Conservation (phyloP, 2,888 invertebrate species). For the Bugula neritina region DNA sequence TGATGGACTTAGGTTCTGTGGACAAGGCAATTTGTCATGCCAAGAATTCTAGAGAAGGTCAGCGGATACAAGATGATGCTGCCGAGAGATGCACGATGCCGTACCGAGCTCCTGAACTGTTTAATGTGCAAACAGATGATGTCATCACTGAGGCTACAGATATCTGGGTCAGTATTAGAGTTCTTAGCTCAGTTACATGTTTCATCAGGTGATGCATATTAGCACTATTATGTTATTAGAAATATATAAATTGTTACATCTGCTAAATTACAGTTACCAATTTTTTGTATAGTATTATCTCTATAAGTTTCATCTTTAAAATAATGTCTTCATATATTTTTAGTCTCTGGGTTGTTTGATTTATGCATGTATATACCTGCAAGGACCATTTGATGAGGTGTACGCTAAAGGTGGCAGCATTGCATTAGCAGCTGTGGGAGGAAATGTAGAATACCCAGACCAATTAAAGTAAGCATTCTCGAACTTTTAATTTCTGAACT, state of each 20-base stretch:
- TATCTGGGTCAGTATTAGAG: constrained; percentile 65
- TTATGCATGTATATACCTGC: constrained; percentile 77
- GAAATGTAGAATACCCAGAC: constrained; percentile 67
- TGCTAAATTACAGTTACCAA: too few relatives aligned
- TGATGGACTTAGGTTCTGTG: constrained; percentile 73
- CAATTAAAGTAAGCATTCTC: constrained; percentile 61
- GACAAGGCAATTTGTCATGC: constrained; percentile 51
- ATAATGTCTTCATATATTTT: too few relatives aligned
- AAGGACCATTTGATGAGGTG: constrained; percentile 76
- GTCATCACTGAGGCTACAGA: constrained; percentile 77
- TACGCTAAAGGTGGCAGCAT: constrained; percentile 81
- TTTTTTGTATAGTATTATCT: too few relatives aligned
- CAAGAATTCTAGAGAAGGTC: constrained; percentile 47
- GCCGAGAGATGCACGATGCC: constrained; percentile 81
- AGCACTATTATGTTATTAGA: too few relatives aligned
- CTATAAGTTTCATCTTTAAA: too few relatives aligned
- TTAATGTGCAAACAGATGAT: constrained; percentile 74
- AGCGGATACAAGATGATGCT: constrained; percentile 64
- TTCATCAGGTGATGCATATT: too few relatives aligned
- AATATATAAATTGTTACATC: too few relatives aligned
- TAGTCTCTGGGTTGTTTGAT: constrained; percentile 78
- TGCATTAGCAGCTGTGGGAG: constrained; percentile 74
- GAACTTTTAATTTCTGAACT: too few relatives aligned
- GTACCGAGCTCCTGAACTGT: constrained; percentile 80
- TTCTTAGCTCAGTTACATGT: neutral